phyloP scores from a whole-genome alignment of 2,888 invertebrate genomes.

The Digitonthophagus gazella region DNA sequence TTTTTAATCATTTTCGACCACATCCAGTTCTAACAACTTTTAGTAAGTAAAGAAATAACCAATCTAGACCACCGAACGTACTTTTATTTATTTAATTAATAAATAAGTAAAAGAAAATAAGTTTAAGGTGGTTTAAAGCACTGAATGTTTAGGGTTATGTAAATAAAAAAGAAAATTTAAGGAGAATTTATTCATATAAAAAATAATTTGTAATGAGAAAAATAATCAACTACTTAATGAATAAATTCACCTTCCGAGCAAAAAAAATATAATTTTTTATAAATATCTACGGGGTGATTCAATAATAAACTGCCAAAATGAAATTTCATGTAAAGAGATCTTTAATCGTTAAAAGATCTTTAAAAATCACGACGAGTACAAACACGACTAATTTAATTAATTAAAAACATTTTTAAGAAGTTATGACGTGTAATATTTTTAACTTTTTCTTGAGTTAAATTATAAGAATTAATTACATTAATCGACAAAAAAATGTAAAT shows the following conservation, averaged over 20 bases:
- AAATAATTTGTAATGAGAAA: background rate
- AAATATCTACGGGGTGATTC: no score
- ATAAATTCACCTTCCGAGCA: background rate
- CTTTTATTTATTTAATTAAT: background rate
- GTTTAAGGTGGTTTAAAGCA: conserved; percentile 6
- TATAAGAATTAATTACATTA: no score
- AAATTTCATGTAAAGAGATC: no score
- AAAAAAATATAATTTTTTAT: background rate
- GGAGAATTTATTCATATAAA: background rate
- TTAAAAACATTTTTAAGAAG: no score
- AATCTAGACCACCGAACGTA: background rate
- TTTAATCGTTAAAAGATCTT: no score
- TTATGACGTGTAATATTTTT: no score
- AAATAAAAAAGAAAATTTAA: background rate
- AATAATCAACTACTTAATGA: background rate
- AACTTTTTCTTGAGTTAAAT: no score
- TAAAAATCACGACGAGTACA: no score
- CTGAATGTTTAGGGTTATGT: conserved; percentile 15
- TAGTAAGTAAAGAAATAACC: background rate
- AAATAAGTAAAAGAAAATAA: background rate
- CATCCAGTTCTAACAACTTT: background rate
- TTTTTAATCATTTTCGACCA: background rate
- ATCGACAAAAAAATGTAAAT: no score
- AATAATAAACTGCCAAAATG: no score
- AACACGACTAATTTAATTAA: no score